Evolutionary conservation across 2,797 vertebrate genomes (phyloP).

Genomic region (Microtus agrestis): DNA sequence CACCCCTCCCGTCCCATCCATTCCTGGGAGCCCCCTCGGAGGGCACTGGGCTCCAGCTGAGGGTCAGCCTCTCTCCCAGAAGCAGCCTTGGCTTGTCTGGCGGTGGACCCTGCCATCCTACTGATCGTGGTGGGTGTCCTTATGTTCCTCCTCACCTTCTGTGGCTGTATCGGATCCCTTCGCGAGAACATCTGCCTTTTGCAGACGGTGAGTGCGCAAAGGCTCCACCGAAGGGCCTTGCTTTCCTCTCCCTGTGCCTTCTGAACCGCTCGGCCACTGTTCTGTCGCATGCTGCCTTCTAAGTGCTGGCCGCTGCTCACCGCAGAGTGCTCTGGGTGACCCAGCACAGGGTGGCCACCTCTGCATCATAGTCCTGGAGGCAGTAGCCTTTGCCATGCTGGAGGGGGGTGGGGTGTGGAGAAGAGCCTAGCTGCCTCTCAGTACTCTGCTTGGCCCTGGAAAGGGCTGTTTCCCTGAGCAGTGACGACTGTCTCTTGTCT

Average conservation of each 20-base stretch:
- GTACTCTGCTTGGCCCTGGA: not conserved
- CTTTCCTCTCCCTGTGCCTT: not conserved
- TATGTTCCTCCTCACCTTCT: constrained; percentile 98
- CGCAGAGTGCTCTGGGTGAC: not conserved
- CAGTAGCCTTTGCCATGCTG: not conserved
- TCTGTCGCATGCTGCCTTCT: not conserved
- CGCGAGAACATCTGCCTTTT: constrained; percentile 97
- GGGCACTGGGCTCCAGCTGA: constrained; percentile 4
- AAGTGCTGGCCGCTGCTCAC: not conserved
- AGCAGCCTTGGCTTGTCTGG: constrained; percentile 91
- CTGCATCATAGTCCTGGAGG: not conserved
- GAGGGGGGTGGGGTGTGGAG: not conserved
- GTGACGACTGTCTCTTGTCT: not conserved
- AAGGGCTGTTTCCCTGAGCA: not conserved
- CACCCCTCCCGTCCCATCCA: not conserved
- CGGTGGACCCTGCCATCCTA: constrained; percentile 93
- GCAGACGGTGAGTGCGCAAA: constrained; percentile 89
- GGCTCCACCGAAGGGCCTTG: not conserved
- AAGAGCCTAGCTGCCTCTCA: not conserved
- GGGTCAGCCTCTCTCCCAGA: constrained; percentile 86
- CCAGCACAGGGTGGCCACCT: not conserved
- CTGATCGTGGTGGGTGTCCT: constrained; percentile 93
- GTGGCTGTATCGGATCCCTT: constrained; percentile 96
- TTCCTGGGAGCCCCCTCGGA: not conserved
- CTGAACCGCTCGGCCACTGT: not conserved